Percentiles rank a stretch among this genome's conserved stretches.
These are phyloP conservation scores for Cephus sareptanus DNA, from an alignment of 2,888 invertebrate genomes.

Conservation along the genomic window DNA sequence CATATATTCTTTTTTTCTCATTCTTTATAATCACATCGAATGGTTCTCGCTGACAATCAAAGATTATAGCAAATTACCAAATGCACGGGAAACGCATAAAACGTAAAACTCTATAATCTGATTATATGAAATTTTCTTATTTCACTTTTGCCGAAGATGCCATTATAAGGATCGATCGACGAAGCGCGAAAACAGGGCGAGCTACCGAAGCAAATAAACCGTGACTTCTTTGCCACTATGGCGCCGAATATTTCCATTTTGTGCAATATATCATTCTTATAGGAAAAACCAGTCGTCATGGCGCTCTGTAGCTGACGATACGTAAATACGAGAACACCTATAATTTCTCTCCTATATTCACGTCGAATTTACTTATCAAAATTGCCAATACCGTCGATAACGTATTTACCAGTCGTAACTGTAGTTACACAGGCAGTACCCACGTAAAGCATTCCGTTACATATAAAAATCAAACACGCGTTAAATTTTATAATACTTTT, in stretches of 20 bases:
- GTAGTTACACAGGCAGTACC: background rate
- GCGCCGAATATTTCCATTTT: constrained; percentile 1
- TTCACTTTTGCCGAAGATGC: background rate
- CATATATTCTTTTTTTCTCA: background rate
- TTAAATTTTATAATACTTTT: background rate
- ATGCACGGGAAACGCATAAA: background rate
- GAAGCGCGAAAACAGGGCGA: background rate
- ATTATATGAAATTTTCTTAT: background rate
- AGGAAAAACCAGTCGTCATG: background rate
- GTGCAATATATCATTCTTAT: background rate
- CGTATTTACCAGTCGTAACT: background rate
- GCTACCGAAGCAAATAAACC: background rate
- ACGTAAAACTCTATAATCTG: background rate
- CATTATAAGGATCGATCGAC: background rate
- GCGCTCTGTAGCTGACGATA: background rate
- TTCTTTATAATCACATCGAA: background rate
- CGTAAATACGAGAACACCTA: background rate
- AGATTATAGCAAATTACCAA: background rate
- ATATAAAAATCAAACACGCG: background rate
- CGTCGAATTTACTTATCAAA: background rate
- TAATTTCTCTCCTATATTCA: background rate
- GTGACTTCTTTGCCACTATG: background rate
- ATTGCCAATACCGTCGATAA: background rate
- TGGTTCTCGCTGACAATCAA: background rate
- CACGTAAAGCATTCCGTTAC: background rate